Evolutionary conservation across 2,888 invertebrate species (phyloP), one percentile per base, ranked within the genome.

Genomic region (Protodeltote pygarga): DNA sequence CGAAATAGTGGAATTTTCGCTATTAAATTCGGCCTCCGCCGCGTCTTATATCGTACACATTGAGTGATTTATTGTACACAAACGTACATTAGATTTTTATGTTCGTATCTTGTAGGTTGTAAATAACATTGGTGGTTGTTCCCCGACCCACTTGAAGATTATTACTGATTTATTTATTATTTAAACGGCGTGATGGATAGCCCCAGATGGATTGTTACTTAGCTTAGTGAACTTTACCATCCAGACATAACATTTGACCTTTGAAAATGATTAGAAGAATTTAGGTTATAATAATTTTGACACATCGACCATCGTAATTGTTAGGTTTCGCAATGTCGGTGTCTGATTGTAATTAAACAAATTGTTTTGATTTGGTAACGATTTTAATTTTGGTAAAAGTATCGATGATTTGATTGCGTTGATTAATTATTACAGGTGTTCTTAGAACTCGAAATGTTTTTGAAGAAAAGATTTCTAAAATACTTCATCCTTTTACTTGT

Each of bases 121-220:
- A 89, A 89, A 89, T 89, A 86, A 84, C 83, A 61, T 59, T 58
- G 60, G 67, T 73, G 70, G 70, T 75, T 77, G 74, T 75, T 73
- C 66, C 65, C 67, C 62, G 73, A 72, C 73, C 67, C 79, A 73
- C 73, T 62, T 65, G 71, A 68, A 81, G 80, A 84, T 84, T 84
- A 82, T 79, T 67, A 73, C 79, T 83, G 87, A 89, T 89, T 89
- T 88, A 89, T 89, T 82, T 87, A 87, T 83, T 87, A 87, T 85
- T 81, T 77, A 81, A 77, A 68, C 77, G 60, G 61, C 75, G 79
- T 88, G 88, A 89, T 85, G 74, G 80, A 89, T 87, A 65, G 70
- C 58, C 60, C 27, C 28, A 17, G 62, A 39, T 31, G 51, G 53
- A 44, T 57, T 59, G 37, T 52, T 66, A 45, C 46, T 57, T 59